These are phyloP conservation scores for Pelecanus crispus DNA, from an alignment of 2,113 vertebrate species.

Conservation along the genomic window DNA sequence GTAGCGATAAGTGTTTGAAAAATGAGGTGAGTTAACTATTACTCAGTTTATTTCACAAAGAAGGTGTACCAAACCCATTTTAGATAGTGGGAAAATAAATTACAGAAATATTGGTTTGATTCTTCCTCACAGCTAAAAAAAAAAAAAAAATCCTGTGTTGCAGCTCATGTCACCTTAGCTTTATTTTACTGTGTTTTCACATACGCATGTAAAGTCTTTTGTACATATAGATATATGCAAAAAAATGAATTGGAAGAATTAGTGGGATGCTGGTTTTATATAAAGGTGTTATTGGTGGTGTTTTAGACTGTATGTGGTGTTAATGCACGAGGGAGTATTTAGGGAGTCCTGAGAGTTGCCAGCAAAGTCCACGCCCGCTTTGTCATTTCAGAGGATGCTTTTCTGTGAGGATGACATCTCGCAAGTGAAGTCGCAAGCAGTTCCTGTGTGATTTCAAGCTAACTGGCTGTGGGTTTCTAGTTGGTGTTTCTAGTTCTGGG, in stretches of 20 bases:
- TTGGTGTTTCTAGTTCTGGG: not conserved
- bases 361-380: accelerated
- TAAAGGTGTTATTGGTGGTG: not conserved
- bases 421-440: accelerated
- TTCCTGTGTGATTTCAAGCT: not conserved
- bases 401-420: not conserved
- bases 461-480: not conserved
- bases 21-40: not conserved
- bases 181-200: not conserved
- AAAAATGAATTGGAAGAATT: not conserved
- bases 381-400: not conserved
- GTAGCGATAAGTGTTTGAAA: not conserved
- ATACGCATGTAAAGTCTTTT: accelerated
- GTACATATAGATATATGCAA: not conserved
- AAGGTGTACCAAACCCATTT: not conserved
- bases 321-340: not conserved
- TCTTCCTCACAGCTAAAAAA: not conserved
- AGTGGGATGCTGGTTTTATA: not conserved
- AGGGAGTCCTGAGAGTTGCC: not conserved
- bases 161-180: not conserved
- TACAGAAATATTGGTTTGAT: not conserved
- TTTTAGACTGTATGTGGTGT: not conserved
- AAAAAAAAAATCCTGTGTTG: not conserved
- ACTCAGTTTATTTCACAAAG: not conserved
- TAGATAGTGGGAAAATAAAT: not conserved